Evolutionary conservation across 2,888 invertebrate species (phyloP).

Genomic region (Empis stercorea): DNA sequence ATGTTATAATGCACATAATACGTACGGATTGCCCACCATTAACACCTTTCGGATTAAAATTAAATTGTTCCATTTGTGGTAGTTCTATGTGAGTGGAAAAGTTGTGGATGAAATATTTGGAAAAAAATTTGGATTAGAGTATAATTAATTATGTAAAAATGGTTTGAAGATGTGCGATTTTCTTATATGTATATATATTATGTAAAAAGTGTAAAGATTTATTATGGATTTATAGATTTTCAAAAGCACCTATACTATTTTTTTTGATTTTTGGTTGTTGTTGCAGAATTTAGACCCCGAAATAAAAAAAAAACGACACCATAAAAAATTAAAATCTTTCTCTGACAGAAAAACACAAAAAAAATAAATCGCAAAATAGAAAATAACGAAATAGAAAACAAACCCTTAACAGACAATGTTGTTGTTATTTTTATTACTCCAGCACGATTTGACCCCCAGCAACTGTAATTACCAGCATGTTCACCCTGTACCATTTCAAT

Average conservation of each 20-base stretch:
- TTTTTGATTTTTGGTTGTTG: too few species aligned
- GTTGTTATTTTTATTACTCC: constrained; percentile 37
- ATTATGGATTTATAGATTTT: constrained; percentile 6
- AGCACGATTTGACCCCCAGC: constrained; percentile 51
- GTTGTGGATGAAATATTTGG: constrained; percentile 1
- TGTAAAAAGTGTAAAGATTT: constrained; percentile 8
- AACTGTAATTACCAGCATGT: constrained; percentile 63
- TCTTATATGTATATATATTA: constrained; percentile 4
- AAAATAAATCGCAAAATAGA: background rate
- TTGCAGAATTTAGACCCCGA: too few species aligned
- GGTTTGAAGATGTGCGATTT: constrained; percentile 12
- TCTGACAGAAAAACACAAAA: too few species aligned
- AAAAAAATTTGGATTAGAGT: constrained; percentile 2
- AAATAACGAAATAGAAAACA: constrained; percentile 16
- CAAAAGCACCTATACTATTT: too few species aligned
- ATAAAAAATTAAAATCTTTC: too few species aligned
- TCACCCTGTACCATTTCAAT: constrained; percentile 46
- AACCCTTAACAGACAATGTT: constrained; percentile 32
- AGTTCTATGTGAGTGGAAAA: constrained; percentile 27
- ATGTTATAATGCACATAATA: constrained; percentile 52
- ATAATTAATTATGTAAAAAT: constrained; percentile 4
- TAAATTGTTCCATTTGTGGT: constrained; percentile 42
- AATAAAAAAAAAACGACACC: too few species aligned
- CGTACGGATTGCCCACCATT: constrained; percentile 41
- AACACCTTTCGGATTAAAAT: constrained; percentile 38